Conservation (phyloP, 2,113 vertebrate genomes). For the Pandion haliaetus region DNA sequence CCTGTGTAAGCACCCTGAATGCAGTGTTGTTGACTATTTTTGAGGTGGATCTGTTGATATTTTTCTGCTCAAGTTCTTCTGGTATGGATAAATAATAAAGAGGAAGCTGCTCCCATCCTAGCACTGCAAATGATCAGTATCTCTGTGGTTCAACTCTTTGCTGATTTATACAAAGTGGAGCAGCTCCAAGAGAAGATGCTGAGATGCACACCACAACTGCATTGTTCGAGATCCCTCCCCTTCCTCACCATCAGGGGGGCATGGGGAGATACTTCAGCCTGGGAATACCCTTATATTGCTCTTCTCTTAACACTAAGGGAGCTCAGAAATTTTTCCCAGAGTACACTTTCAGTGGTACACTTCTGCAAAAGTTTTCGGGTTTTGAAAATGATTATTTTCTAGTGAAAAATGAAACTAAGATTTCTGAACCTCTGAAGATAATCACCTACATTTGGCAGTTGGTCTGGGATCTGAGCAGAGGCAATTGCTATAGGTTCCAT, state of each 20-base stretch:
- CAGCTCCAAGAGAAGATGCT: background rate
- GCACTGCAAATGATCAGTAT: background rate
- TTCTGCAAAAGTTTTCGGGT: background rate
- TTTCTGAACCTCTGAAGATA: background rate
- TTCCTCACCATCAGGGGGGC: background rate
- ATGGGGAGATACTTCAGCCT: background rate
- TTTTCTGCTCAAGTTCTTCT: background rate
- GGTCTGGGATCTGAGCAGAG: background rate
- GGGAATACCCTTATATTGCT: background rate
- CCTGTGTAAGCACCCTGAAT: background rate
- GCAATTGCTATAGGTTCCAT: background rate
- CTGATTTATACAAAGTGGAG: background rate
- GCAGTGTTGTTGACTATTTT: background rate
- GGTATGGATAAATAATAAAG: background rate
- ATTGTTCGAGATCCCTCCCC: background rate
- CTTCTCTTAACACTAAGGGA: background rate
- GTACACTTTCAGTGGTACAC: background rate
- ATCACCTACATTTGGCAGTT: background rate
- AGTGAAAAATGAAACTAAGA: background rate
- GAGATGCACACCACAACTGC: background rate
- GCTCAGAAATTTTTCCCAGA: background rate
- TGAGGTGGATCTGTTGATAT: background rate
- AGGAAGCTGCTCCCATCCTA: background rate
- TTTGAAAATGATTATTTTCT: background rate
- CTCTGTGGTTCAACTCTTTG: background rate